Base-by-base conservation (phyloP, 2,797 vertebrate species). In the Columba guinea region DNA sequence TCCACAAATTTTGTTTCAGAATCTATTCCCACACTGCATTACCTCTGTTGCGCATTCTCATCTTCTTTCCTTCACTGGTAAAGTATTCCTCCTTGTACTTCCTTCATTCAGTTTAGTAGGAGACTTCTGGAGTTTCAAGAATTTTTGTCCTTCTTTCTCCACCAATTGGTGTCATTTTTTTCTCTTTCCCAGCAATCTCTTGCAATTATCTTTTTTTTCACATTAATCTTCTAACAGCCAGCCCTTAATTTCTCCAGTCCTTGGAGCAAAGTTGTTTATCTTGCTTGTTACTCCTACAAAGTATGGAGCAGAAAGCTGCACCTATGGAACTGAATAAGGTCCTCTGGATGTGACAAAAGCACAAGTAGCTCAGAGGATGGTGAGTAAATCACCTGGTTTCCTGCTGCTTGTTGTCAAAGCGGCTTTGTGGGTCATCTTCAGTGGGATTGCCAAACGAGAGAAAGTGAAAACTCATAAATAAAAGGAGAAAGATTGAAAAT, bases 381-480 rank as follows among this genome's bases (percentile, higher is more conserved):
- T 16, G 37, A 53, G 34, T 63, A 92, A 85, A 82, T 68, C 3
- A 55, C 30, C 12, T 30, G 22, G 0, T 39, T 62, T 79, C 49
- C 46, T 65, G 21, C n/a, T 79, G 16, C 20, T 79, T 71, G 10
- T 17, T 99, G 59, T 98, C 96, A 37, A 28, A 98, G 98, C 20
- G 97, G 97, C 30, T 98, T 97, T 77, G 97, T 99, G 48, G 83
- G 98, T 96, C 98, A 99, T 93, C 98, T 98, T 95, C 98, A 98
- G 95, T 98, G 98, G 98, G 97, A 98, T 39, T 98, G 98, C 39
- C 98, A 98, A 90, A 98, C 98, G 73, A 98, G 53, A 97, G 98
- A 79, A 98, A 98, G 93, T 97, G 98, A 95, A 98, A 98, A 95
- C 55, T 99, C 71, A 70, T 85, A 19, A 98, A 98, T 94, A 98